Conservation (phyloP, 2,888 invertebrate species). For the Lasioglossum villosulum region DNA sequence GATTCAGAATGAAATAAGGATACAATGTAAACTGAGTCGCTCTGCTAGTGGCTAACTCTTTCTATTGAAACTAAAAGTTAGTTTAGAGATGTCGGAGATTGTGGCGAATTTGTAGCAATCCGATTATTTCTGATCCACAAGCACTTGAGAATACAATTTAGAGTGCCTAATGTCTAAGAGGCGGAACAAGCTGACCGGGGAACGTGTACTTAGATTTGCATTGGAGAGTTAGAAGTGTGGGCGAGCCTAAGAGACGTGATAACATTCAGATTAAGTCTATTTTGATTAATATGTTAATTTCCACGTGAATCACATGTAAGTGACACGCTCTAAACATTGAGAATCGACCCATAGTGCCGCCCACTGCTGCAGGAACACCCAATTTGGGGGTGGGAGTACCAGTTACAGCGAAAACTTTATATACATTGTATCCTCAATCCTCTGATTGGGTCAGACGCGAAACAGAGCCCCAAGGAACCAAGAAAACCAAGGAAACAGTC, state of each 20-base stretch:
- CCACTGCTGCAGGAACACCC: neutral
- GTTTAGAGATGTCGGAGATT: neutral
- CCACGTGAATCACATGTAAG: neutral
- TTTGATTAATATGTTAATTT: neutral
- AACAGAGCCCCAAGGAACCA: neutral
- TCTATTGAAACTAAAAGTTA: neutral
- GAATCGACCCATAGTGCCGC: neutral
- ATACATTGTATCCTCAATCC: neutral
- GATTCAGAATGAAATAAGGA: neutral
- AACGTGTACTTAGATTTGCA: neutral
- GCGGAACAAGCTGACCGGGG: neutral
- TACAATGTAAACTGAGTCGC: neutral
- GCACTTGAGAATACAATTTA: neutral
- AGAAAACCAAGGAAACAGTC: neutral
- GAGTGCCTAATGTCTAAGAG: neutral
- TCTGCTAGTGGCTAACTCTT: neutral
- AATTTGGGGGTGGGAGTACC: neutral
- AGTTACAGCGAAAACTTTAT: neutral
- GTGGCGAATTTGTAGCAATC: neutral
- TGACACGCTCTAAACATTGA: neutral
- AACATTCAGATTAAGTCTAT: neutral
- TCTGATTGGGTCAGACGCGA: neutral
- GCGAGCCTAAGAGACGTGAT: neutral
- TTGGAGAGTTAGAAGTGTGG: neutral
- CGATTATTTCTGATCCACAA: neutral